phyloP scores from a whole-genome alignment of 2,113 vertebrate genomes.

The Lycaon pictus region DNA sequence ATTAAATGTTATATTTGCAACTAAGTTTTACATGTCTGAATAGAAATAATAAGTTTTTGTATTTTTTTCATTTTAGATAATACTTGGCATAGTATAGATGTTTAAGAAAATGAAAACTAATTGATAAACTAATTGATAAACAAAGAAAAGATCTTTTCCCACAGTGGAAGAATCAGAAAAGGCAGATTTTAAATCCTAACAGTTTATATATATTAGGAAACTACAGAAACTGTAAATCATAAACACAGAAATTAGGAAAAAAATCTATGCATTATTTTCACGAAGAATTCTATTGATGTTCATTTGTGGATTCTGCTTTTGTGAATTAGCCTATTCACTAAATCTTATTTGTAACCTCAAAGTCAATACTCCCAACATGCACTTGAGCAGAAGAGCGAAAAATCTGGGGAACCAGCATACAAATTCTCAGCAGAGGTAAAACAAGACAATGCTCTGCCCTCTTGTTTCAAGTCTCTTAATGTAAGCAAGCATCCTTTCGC shows the following conservation, averaged over 20 bases:
- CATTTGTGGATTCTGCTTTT: not conserved
- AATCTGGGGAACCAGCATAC: rapidly evolving
- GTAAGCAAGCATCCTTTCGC: not conserved
- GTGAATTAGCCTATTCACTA: not conserved
- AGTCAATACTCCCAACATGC: not conserved
- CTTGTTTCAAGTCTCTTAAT: not conserved
- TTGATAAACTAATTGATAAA: not conserved
- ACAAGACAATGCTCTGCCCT: rapidly evolving
- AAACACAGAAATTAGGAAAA: not conserved
- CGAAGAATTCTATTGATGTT: not conserved
- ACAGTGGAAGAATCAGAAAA: not conserved
- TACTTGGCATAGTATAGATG: not conserved
- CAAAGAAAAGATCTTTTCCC: not conserved
- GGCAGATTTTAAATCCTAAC: not conserved
- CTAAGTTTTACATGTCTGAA: not conserved
- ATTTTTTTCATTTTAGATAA: not conserved
- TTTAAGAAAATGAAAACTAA: not conserved
- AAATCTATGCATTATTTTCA: not conserved
- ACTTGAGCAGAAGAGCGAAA: not conserved
- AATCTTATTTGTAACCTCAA: not conserved
- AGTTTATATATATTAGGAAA: not conserved
- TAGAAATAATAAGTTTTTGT: not conserved
- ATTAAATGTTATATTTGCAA: not conserved
- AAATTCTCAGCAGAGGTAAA: not conserved
- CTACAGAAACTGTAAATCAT: not conserved